A percentile compares a stretch with the other conserved stretches of the same genome.
phyloP scores from a whole-genome alignment of 2,888 invertebrate species.

The Agapetus fuscipes region DNA sequence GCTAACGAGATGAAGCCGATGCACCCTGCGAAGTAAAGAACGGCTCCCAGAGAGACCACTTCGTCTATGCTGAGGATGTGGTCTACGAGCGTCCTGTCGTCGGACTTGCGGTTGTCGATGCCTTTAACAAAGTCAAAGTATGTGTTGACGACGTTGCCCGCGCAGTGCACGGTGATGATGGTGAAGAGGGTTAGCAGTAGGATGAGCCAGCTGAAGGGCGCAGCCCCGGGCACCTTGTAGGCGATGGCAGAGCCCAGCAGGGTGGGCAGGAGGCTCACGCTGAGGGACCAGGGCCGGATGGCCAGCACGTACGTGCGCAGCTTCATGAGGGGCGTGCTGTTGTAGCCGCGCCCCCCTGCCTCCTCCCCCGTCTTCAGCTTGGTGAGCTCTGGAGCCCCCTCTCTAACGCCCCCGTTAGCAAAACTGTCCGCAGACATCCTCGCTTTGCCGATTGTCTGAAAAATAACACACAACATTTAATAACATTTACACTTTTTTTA shows the following conservation, averaged over 20 bases:
- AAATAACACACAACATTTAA: too few species aligned
- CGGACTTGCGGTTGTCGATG: conserved; percentile 86
- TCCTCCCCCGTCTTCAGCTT: too few species aligned
- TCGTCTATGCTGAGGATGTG: conserved; percentile 61
- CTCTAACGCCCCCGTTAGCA: too few species aligned
- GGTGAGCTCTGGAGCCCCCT: too few species aligned
- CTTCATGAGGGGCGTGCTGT: conserved; percentile 62
- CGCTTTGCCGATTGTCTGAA: too few species aligned
- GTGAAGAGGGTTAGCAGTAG: conserved; percentile 77
- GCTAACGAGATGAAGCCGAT: conserved; percentile 69
- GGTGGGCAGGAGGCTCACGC: conserved; percentile 85
- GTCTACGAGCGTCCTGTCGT: conserved; percentile 92
- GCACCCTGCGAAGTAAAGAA: conserved; percentile 81
- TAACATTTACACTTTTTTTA: too few species aligned
- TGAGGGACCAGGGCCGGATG: conserved; percentile 87
- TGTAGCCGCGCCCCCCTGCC: too few species aligned
- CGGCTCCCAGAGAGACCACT: conserved; percentile 81
- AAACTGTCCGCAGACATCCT: too few species aligned
- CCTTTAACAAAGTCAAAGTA: conserved; percentile 93
- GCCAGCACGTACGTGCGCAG: conserved; percentile 82
- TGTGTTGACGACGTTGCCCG: conserved; percentile 94
- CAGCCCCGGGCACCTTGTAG: conserved; percentile 66
- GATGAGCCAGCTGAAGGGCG: conserved; percentile 69
- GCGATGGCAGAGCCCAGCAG: conserved; percentile 82
- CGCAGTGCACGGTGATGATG: conserved; percentile 87